Conservation (phyloP, 1,140 invertebrate species). For the Chlorops oryzae region DNA sequence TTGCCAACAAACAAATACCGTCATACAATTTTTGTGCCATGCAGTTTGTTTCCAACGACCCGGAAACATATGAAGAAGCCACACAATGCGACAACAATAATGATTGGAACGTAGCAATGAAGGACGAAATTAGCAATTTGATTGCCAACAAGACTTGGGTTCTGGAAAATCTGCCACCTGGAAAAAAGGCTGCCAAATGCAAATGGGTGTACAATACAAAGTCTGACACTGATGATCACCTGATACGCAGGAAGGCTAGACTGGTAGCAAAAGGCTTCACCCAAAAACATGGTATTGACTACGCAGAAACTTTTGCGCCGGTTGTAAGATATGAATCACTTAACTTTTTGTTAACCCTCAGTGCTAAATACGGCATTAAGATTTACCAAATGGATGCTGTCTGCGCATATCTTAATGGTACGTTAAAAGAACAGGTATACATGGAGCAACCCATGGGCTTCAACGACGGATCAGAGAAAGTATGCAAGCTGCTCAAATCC, state of each 20-base stretch:
- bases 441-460: constrained; percentile 43
- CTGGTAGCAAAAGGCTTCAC: constrained; percentile 6
- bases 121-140: neutral
- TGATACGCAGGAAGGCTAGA: neutral
- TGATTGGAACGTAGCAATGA: neutral
- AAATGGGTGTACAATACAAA: no score
- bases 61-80: constrained; percentile 1
- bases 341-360: neutral
- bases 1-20: no score
- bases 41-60: constrained; percentile 2
- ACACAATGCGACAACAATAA: neutral
- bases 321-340: neutral
- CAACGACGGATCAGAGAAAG: constrained; percentile 6
- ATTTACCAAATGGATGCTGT: constrained; percentile 40
- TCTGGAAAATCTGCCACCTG: no score
- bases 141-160: constrained; percentile 1
- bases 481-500: constrained; percentile 23
- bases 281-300: constrained; percentile 10
- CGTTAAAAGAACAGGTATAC: constrained; percentile 44
- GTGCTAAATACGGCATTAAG: constrained; percentile 27
- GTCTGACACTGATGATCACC: no score
- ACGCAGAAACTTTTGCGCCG: neutral
- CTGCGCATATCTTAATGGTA: constrained; percentile 46
- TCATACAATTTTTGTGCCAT: neutral
- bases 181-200: no score